phyloP scores from a whole-genome alignment of 2,888 invertebrate species.

The Ferdinandea cuprea region DNA sequence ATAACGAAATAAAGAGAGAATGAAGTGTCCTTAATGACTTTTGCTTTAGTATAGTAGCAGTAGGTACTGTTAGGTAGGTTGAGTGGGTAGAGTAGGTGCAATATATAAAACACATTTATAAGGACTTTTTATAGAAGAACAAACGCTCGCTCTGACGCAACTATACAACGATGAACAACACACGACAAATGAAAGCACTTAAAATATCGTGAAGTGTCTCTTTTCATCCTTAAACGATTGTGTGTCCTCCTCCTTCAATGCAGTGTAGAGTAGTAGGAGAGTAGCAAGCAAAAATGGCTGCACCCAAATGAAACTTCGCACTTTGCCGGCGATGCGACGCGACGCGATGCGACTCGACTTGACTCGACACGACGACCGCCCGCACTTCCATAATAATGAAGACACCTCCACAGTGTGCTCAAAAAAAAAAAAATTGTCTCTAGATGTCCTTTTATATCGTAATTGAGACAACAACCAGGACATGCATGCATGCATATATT shows the following conservation, averaged over 20 bases:
- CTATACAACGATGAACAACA: slow-evolving; percentile 38
- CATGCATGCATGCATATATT: slow-evolving; percentile 2
- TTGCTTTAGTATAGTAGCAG: no score
- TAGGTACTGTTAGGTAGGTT: no score
- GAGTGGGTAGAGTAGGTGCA: slow-evolving; percentile 8
- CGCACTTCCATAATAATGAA: slow-evolving; percentile 24
- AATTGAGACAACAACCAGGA: slow-evolving; percentile 53
- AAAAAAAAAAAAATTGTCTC: no score
- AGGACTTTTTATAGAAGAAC: slow-evolving; percentile 30
- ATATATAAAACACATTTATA: slow-evolving; percentile 48
- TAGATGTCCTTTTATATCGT: slow-evolving; percentile 48
- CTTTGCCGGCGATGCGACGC: slow-evolving; percentile 35
- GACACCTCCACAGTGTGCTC: slow-evolving; percentile 46
- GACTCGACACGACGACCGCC: no score
- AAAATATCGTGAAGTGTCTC: slow-evolving; percentile 73
- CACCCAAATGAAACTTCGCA: slow-evolving; percentile 48
- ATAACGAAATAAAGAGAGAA: slow-evolving; percentile 64
- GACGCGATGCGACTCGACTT: no score
- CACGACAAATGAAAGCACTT: slow-evolving; percentile 73
- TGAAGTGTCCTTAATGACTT: slow-evolving; percentile 74
- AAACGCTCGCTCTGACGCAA: not conserved
- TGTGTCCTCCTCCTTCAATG: slow-evolving; percentile 67
- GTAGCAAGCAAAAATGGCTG: slow-evolving; percentile 58
- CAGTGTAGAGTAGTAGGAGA: slow-evolving; percentile 43
- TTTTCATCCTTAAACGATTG: slow-evolving; percentile 73